These are phyloP conservation scores for Eira barbara DNA, from an alignment of 2,113 vertebrate genomes.

Conservation along the genomic window DNA sequence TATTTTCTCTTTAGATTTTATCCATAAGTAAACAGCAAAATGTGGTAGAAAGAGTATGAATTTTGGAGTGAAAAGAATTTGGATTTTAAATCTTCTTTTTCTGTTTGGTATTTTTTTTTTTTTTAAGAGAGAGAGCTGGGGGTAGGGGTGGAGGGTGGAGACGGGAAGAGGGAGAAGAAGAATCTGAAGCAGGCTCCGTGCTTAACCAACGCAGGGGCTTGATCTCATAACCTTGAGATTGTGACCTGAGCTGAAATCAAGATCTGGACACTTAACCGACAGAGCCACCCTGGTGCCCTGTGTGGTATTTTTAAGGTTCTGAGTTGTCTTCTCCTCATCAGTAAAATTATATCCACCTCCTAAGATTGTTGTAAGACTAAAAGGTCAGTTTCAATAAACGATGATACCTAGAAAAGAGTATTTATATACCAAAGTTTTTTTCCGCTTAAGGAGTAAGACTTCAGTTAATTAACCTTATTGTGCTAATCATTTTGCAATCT, in stretches of 20 bases:
- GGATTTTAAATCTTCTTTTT: slow-evolving; percentile 12
- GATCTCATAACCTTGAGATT: background rate
- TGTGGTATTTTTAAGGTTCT: background rate
- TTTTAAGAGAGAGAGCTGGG: background rate
- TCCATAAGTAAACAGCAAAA: background rate
- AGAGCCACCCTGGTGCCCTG: background rate
- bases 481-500: background rate
- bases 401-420: background rate
- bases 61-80: background rate
- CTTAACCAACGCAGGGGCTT: background rate
- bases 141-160: background rate
- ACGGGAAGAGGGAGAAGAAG: background rate
- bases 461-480: background rate
- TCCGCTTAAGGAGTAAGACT: background rate
- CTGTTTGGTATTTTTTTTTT: background rate
- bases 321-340: background rate
- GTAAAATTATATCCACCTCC: background rate
- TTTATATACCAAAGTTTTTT: background rate
- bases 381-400: background rate
- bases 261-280: background rate
- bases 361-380: background rate
- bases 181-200: background rate
- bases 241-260: background rate
- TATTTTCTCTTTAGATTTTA: slow-evolving; percentile 35
- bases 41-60: background rate